Evolutionary conservation across 2,113 vertebrate genomes (phyloP), one percentile per base, ranked within the genome.

Genomic region (Apteryx mantelli): DNA sequence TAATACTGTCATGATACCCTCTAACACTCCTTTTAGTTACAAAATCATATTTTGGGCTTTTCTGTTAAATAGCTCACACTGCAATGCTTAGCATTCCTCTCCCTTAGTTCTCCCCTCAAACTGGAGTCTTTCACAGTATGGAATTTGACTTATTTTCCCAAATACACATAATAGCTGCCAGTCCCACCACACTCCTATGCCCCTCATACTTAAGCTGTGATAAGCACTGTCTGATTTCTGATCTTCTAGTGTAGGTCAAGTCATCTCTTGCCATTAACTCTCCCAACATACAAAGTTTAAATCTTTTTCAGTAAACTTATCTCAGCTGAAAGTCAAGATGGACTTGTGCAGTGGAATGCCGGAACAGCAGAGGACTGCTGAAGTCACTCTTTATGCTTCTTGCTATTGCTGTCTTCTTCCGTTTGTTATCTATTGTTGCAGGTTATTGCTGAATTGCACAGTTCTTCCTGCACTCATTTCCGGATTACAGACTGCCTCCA

Each of bases 1-100:
- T 60, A 60, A 89, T 84, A 56, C 25, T 84, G 11, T 95, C 25
- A 28, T 77, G 5, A 36, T 16, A 70, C 25, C 24, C 30, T 87
- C 55, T 20, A 69, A 40, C 7, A 81, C 4, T 38, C 34, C 68
- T 82, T 88, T 32, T 34, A 36, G 13, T 70, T 88, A 12, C 4
- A 30, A 79, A 89, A n/a, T 46, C 14, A 9, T 52, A 18, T 60
- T 56, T 74, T 44, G 22, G 32, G 50, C 9, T 80, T 85, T 94
- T 82, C 84, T 42, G 10, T 86, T 48, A 1, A 0, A 0, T 46
- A 5, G 0, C 19, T 83, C 68, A 13, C 28, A 7, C 28, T 63
- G 46, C 61, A 9, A 3, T 11, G 17, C 2, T 1, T 20, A 65
- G 34, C 50, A 61, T 65, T 44, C 15, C 34, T 46, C 22, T 91